These are phyloP conservation scores for Lithobates pipiens DNA, from an alignment of 2,797 vertebrate genomes.

Conservation along the genomic window DNA sequence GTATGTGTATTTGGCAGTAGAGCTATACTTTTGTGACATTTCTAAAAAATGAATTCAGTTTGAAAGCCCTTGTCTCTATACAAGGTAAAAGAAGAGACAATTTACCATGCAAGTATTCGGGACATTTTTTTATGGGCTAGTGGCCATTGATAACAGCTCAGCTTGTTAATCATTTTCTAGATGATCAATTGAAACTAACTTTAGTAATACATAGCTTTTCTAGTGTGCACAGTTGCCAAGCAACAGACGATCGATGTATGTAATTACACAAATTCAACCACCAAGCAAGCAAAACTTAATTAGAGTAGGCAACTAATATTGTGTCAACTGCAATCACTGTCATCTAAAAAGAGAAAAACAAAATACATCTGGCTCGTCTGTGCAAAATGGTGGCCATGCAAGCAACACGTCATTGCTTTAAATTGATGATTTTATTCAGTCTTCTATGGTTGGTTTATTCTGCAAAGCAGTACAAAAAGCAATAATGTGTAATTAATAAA, in stretches of 20 bases:
- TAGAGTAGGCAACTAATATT: background rate
- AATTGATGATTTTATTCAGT: no score
- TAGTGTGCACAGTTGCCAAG: constrained; percentile 3
- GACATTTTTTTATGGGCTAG: background rate
- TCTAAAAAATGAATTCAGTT: no score
- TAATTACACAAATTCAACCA: background rate
- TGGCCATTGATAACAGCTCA: background rate
- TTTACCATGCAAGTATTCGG: background rate
- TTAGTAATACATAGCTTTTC: constrained; percentile 6
- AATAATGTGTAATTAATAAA: no score
- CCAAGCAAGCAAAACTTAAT: background rate
- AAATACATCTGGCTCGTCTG: no score
- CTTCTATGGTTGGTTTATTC: background rate
- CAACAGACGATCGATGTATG: background rate
- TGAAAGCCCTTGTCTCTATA: no score
- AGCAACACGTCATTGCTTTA: background rate
- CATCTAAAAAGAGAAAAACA: background rate
- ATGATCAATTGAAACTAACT: background rate
- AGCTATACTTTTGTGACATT: no score
- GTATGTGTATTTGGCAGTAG: no score
- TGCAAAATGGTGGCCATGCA: background rate
- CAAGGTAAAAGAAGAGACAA: background rate
- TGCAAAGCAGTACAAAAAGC: no score
- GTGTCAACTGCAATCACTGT: background rate
- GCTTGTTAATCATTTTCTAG: constrained; percentile 17